A percentile compares a stretch with the other conserved stretches of the same genome.
Evolutionary conservation across 2,888 invertebrate species (phyloP).

Genomic region (Apantesis nais): DNA sequence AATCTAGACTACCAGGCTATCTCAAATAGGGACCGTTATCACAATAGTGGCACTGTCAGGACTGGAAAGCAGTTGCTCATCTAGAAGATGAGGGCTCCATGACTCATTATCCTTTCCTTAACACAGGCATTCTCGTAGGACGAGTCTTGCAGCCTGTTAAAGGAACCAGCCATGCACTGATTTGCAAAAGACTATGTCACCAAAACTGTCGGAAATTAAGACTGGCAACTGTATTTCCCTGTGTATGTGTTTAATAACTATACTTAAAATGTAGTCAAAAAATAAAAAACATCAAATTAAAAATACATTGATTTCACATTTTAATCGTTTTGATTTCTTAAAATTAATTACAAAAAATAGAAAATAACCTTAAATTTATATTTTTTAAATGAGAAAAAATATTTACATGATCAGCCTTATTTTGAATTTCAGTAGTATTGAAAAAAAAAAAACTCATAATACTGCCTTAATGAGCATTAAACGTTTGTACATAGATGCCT

Average conservation of each 20-base stretch:
- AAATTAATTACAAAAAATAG: slow-evolving; percentile 49
- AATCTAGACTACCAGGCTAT: no score
- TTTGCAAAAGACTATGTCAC: background rate
- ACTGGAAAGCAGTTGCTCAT: no score
- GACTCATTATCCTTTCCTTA: background rate
- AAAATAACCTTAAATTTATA: slow-evolving; percentile 44
- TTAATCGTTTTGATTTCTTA: slow-evolving; percentile 33
- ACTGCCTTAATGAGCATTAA: slow-evolving; percentile 20
- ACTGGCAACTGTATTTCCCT: background rate
- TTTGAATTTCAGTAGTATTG: slow-evolving; percentile 53
- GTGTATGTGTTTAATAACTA: background rate
- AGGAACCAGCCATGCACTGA: background rate
- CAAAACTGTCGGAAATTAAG: background rate
- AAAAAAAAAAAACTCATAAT: slow-evolving; percentile 31
- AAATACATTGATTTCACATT: slow-evolving; percentile 45
- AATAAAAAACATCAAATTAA: slow-evolving; percentile 20
- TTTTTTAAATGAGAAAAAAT: slow-evolving; percentile 58
- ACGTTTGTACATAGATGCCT: slow-evolving; percentile 1
- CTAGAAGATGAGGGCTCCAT: no score
- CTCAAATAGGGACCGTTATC: no score
- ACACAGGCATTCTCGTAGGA: background rate
- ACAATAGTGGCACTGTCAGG: no score
- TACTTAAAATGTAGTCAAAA: background rate
- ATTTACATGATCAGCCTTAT: slow-evolving; percentile 82
- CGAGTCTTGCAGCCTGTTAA: background rate